phyloP scores from a whole-genome alignment of 2,888 invertebrate genomes.

The Drosophila pullipes region DNA sequence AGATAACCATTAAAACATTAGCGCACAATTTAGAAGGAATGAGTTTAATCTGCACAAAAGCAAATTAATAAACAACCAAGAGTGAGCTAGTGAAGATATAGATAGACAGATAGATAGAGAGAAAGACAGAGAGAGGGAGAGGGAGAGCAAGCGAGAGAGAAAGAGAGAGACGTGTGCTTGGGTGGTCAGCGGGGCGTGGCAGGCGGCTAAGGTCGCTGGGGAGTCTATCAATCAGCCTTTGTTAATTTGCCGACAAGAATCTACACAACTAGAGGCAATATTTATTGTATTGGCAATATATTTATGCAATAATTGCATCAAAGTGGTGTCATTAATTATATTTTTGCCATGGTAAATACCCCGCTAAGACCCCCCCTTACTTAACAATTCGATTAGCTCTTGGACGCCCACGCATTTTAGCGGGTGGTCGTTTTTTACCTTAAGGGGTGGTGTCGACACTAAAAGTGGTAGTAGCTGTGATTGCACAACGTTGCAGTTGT shows the following conservation, averaged over 20 bases:
- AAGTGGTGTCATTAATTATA: slow-evolving; percentile 79
- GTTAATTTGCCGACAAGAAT: slow-evolving; percentile 69
- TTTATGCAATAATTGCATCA: slow-evolving; percentile 77
- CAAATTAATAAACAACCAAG: slow-evolving; percentile 8
- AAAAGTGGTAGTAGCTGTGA: slow-evolving; percentile 16
- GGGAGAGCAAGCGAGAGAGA: background rate
- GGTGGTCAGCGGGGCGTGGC: slow-evolving; percentile 40
- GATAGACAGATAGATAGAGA: background rate
- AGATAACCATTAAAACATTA: slow-evolving; percentile 31
- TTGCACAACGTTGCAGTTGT: slow-evolving; percentile 28
- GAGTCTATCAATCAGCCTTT: slow-evolving; percentile 58
- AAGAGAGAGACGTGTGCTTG: background rate
- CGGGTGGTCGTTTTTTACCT: slow-evolving; percentile 20
- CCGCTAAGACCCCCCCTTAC: background rate
- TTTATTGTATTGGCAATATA: slow-evolving; percentile 77
- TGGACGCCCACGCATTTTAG: slow-evolving; percentile 33
- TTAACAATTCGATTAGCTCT: background rate
- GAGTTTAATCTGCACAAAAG: slow-evolving; percentile 8
- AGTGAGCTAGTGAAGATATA: background rate
- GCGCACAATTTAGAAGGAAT: slow-evolving; percentile 17
- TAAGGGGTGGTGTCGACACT: slow-evolving; percentile 47
- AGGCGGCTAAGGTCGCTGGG: slow-evolving; percentile 39
- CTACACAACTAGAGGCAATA: slow-evolving; percentile 47
- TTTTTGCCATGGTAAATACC: slow-evolving; percentile 47
- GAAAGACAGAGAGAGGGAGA: background rate